Conservation (phyloP, 1,140 invertebrate genomes). For the Leptinotarsa undecemlineata region DNA sequence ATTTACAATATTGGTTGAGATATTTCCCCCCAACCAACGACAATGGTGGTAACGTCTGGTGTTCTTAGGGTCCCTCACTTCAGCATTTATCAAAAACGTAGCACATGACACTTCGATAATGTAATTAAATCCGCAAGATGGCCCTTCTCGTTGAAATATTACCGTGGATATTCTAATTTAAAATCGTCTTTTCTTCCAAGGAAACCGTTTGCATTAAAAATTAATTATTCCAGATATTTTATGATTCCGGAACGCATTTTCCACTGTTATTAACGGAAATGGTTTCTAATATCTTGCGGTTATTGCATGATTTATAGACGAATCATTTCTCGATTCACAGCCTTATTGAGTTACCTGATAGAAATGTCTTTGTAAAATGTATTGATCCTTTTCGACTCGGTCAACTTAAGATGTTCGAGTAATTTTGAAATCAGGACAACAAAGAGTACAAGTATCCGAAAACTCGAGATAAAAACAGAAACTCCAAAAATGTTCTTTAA, state of each 20-base stretch:
- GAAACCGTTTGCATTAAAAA: conserved; percentile 50
- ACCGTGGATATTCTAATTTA: conserved; percentile 53
- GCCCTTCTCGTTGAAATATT: conserved; percentile 53
- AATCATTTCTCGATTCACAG: background rate
- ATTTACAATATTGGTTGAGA: background rate
- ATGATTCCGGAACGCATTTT: conserved; percentile 23
- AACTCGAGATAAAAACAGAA: no score
- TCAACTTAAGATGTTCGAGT: no score
- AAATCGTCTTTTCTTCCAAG: conserved; percentile 43
- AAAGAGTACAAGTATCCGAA: no score
- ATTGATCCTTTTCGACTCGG: no score
- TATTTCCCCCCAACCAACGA: background rate
- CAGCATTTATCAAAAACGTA: conserved; percentile 54
- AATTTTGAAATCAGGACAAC: no score
- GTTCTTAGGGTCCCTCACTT: background rate
- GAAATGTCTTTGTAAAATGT: background rate
- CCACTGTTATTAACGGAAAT: conserved; percentile 19
- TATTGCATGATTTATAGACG: conserved; percentile 6
- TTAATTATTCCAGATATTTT: conserved; percentile 53
- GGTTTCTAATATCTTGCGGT: conserved; percentile 15
- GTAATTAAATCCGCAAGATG: conserved; percentile 56
- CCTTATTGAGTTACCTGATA: background rate
- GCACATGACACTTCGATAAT: conserved; percentile 57
- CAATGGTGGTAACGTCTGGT: conserved; percentile 10
- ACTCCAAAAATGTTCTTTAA: no score